phyloP scores from a whole-genome alignment of 2,888 invertebrate genomes.

The Encarsia formosa region DNA sequence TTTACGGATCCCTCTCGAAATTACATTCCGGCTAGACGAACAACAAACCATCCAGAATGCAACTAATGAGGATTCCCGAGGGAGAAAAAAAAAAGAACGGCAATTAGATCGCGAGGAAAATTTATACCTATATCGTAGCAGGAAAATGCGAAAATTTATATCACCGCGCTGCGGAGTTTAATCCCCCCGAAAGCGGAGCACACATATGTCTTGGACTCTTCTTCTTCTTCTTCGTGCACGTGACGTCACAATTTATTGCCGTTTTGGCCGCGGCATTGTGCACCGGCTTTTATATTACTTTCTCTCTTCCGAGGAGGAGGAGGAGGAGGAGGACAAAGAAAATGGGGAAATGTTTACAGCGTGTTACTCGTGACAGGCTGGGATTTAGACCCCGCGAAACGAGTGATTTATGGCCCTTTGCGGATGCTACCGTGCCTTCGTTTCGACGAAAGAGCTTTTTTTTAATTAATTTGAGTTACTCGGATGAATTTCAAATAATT shows the following conservation, averaged over 20 bases:
- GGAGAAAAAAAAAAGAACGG: not conserved
- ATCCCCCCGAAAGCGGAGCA: slow-evolving; percentile 9
- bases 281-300: slow-evolving; percentile 15
- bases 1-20: slow-evolving; percentile 46
- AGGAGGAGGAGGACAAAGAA: slow-evolving; percentile 8
- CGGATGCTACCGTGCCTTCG: no score
- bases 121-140: slow-evolving; percentile 14
- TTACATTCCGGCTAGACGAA: slow-evolving; percentile 43
- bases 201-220: not conserved
- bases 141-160: slow-evolving; percentile 18
- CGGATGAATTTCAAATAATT: no score
- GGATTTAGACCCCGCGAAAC: slow-evolving; percentile 6
- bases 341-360: slow-evolving; percentile 21
- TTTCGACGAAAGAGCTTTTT: no score
- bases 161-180: slow-evolving; percentile 5
- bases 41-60: slow-evolving; percentile 31
- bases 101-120: slow-evolving; percentile 21
- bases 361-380: slow-evolving; percentile 12
- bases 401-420: not conserved
- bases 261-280: slow-evolving; percentile 14
- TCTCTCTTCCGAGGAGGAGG: not conserved
- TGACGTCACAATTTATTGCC: slow-evolving; percentile 26
- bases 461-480: no score
- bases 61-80: slow-evolving; percentile 36
- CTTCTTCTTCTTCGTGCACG: slow-evolving; percentile 5